Conservation (phyloP, 2,797 vertebrate genomes). For the Meda fulgida region DNA sequence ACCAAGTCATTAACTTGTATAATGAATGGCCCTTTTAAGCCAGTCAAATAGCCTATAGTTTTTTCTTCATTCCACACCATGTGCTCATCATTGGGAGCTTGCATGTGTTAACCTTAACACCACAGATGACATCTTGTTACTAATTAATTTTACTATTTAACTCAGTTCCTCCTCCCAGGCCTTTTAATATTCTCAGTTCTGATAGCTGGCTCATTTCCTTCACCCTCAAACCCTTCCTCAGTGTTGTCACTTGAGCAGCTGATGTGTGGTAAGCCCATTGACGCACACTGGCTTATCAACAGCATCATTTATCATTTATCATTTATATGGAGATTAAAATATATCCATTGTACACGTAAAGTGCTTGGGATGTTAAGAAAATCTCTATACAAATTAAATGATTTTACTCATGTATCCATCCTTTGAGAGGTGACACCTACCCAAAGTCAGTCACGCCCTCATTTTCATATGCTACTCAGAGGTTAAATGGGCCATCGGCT, state of each 20-base stretch:
- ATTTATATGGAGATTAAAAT: not conserved
- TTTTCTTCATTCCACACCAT: conserved; percentile 16
- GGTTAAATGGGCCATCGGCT: conserved; percentile 38
- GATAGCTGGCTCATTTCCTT: not conserved
- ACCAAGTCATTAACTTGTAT: conserved; percentile 40
- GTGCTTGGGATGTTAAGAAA: conserved; percentile 17
- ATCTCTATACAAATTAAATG: conserved; percentile 38
- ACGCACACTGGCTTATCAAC: not conserved
- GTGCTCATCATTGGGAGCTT: not conserved
- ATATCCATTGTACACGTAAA: conserved; percentile 40
- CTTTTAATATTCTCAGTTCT: not conserved
- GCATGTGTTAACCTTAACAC: not conserved
- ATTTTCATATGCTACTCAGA: conserved; percentile 42
- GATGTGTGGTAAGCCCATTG: conserved; percentile 8
- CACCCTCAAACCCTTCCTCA: not conserved
- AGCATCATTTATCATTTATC: conserved; percentile 9
- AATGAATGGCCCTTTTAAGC: conserved; percentile 37
- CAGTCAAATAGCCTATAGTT: conserved; percentile 40
- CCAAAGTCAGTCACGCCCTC: conserved; percentile 22
- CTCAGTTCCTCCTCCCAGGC: not conserved
- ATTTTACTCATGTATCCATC: conserved; percentile 29
- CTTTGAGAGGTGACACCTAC: conserved; percentile 36
- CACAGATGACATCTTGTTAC: conserved; percentile 14
- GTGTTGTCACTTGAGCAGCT: not conserved
- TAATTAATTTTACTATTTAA: not conserved